Conservation (phyloP, 2,113 vertebrate genomes). For the Gambusia affinis region DNA sequence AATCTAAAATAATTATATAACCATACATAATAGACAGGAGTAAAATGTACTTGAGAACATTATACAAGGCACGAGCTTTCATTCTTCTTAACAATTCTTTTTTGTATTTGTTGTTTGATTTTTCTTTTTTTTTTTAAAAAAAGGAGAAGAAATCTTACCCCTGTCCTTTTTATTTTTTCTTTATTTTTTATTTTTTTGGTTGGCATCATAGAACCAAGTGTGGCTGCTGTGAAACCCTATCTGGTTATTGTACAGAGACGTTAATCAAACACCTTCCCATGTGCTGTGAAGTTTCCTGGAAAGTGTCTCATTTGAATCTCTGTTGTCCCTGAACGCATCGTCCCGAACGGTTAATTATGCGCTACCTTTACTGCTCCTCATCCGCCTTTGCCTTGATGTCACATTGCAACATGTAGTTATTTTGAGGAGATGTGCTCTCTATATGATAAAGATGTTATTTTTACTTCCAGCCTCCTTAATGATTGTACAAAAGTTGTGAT, state of each 20-base stretch:
- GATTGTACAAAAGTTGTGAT: neutral
- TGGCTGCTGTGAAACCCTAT: conserved; percentile 18
- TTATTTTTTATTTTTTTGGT: conserved; percentile 7
- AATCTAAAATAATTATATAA: neutral
- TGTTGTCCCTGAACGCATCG: neutral
- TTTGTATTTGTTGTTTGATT: neutral
- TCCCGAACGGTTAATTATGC: neutral
- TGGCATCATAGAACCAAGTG: conserved; percentile 55
- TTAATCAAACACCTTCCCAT: neutral
- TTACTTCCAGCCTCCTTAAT: neutral
- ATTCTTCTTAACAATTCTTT: neutral
- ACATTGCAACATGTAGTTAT: neutral
- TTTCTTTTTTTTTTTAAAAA: no score
- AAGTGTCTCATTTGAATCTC: neutral
- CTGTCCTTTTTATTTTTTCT: conserved; percentile 2
- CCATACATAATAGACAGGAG: neutral
- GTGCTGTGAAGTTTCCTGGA: neutral
- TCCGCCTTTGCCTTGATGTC: neutral
- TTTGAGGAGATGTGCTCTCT: neutral
- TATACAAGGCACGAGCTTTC: neutral
- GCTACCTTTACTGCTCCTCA: neutral
- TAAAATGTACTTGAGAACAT: neutral
- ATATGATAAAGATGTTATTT: neutral
- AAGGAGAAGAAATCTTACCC: no score
- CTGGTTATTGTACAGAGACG: neutral